phyloP scores from a whole-genome alignment of 2,113 vertebrate species.

The Rhinichthys klamathensis region DNA sequence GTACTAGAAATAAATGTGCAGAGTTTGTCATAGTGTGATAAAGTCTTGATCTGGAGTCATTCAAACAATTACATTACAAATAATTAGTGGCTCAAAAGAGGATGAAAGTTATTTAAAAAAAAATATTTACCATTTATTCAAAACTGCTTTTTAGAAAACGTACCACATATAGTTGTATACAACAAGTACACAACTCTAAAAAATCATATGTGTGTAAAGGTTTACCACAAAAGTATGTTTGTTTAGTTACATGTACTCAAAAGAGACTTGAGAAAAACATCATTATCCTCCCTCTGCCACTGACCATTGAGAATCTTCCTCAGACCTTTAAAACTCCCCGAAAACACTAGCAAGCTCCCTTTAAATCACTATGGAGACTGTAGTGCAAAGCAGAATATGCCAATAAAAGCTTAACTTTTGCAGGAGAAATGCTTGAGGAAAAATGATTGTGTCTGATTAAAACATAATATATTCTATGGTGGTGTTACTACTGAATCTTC shows the following conservation, averaged over 20 bases:
- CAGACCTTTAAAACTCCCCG: not conserved
- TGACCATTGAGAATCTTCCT: slow-evolving; percentile 11
- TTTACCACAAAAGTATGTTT: not conserved
- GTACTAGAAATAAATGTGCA: not conserved
- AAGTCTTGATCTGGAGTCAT: not conserved
- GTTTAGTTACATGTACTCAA: not conserved
- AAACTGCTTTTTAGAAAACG: not conserved
- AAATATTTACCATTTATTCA: not conserved
- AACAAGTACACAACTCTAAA: not conserved
- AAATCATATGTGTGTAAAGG: not conserved
- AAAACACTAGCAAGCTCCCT: not conserved
- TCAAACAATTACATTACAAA: not conserved
- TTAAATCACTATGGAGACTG: slow-evolving; percentile 21
- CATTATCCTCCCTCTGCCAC: not conserved
- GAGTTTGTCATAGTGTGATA: not conserved
- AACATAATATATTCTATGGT: not conserved
- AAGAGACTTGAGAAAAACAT: slow-evolving; percentile 7
- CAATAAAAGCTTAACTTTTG: not conserved
- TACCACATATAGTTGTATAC: no score
- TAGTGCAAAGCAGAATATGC: not conserved
- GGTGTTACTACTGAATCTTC: no score
- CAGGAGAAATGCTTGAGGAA: not conserved
- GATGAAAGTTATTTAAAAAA: not conserved
- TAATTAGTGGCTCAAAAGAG: not conserved
- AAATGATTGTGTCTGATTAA: no score